Conservation (phyloP, 2,888 invertebrate genomes). For the Lepeophtheirus nordmannii region DNA sequence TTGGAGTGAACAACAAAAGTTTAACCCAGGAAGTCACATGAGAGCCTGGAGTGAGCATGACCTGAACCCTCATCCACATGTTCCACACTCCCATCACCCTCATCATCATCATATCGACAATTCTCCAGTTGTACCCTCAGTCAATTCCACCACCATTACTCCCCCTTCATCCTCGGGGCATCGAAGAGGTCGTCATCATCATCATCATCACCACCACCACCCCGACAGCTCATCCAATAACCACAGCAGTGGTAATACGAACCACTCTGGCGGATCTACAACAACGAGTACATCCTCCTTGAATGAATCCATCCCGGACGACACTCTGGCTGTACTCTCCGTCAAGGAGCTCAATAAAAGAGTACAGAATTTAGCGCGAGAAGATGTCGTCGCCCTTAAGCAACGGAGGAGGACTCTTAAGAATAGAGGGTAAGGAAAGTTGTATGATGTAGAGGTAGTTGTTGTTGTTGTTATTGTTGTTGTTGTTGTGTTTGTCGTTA, state of each 20-base stretch:
- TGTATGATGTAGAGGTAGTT: too few relatives aligned
- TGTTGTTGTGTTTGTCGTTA: too few relatives aligned
- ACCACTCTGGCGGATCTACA: neutral
- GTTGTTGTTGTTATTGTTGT: too few relatives aligned
- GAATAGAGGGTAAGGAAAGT: constrained; percentile 20
- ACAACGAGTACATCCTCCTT: neutral
- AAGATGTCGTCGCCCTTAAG: constrained; percentile 19
- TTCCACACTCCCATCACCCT: neutral
- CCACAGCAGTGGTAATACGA: neutral
- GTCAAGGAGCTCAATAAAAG: constrained; percentile 22
- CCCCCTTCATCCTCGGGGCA: neutral
- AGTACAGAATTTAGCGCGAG: constrained; percentile 17
- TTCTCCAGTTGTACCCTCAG: neutral
- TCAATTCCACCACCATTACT: neutral
- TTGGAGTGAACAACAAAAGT: neutral
- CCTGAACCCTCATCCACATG: neutral
- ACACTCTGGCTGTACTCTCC: constrained; percentile 11
- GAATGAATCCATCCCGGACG: constrained; percentile 20
- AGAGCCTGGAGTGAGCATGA: neutral
- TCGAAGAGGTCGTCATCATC: neutral
- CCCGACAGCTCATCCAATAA: neutral
- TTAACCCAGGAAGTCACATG: neutral
- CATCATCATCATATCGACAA: neutral
- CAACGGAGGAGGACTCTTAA: constrained; percentile 19
- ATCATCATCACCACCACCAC: neutral